phyloP scores from a whole-genome alignment of 1,140 invertebrate genomes.

The Yoshiicerus persimilis region DNA sequence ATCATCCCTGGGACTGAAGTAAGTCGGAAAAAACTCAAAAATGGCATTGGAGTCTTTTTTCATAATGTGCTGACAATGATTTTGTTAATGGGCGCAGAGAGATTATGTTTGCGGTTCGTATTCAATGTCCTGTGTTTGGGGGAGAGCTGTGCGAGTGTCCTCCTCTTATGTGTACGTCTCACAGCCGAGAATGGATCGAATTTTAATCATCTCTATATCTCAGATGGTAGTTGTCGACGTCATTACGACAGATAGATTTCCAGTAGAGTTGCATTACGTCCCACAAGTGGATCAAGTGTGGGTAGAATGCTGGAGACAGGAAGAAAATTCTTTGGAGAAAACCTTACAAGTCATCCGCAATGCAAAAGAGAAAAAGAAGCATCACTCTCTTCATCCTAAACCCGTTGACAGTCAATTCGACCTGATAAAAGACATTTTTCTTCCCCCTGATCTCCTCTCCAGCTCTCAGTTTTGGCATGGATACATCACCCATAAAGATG shows the following conservation, averaged over 20 bases:
- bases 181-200: slow-evolving; percentile 72
- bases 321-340: slow-evolving; percentile 65
- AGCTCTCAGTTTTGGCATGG: slow-evolving; percentile 59
- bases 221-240: slow-evolving; percentile 76
- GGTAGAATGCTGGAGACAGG: slow-evolving; percentile 72
- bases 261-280: slow-evolving; percentile 72
- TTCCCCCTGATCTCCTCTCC: slow-evolving; percentile 59
- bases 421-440: slow-evolving; percentile 70
- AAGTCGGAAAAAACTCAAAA: slow-evolving; percentile 34
- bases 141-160: slow-evolving; percentile 71
- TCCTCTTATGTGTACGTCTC: slow-evolving; percentile 74
- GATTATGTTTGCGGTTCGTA: slow-evolving; percentile 20
- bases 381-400: slow-evolving; percentile 76
- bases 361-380: slow-evolving; percentile 73
- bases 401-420: slow-evolving; percentile 79
- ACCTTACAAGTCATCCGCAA: slow-evolving; percentile 76
- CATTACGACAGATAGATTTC: slow-evolving; percentile 72
- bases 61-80: background rate
- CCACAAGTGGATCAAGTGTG: slow-evolving; percentile 76
- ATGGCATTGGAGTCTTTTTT: background rate
- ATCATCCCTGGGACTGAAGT: slow-evolving; percentile 73
- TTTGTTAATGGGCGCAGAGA: slow-evolving; percentile 15
- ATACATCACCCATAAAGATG: slow-evolving; percentile 74
- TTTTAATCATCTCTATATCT: slow-evolving; percentile 71
- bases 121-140: slow-evolving; percentile 71